Conservation (phyloP, 2,888 invertebrate genomes). For the Spodoptera littoralis region DNA sequence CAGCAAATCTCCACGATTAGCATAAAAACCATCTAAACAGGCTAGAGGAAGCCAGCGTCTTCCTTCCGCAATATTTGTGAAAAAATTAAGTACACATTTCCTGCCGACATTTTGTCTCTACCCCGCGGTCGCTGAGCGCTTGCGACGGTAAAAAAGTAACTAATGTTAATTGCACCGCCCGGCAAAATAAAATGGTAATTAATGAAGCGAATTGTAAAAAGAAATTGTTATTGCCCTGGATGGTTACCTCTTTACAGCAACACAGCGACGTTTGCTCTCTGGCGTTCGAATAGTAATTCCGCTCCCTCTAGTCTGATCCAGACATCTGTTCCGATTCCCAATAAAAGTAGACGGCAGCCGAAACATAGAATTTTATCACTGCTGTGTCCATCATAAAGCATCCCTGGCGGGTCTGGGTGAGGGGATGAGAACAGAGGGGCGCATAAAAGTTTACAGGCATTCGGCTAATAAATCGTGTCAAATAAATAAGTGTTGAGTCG, state of each 20-base stretch:
- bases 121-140: constrained; percentile 68
- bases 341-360: constrained; percentile 79
- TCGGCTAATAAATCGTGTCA: constrained; percentile 88
- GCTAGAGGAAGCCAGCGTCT: constrained; percentile 81
- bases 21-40: constrained; percentile 88
- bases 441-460: constrained; percentile 88
- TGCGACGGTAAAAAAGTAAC: constrained; percentile 76
- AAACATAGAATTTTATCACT: constrained; percentile 85
- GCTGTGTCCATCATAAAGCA: constrained; percentile 85
- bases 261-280: constrained; percentile 50
- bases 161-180: constrained; percentile 82
- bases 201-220: constrained; percentile 78
- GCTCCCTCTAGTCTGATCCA: constrained; percentile 63
- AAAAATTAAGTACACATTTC: constrained; percentile 87
- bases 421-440: constrained; percentile 74
- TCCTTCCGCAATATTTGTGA: constrained; percentile 88
- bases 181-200: constrained; percentile 81
- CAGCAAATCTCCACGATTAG: constrained; percentile 85
- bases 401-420: constrained; percentile 66
- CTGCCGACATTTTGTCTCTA: constrained; percentile 83
- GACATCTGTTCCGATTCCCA: constrained; percentile 82
- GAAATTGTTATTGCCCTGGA: constrained; percentile 72
- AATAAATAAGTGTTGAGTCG: constrained; percentile 89
- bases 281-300: constrained; percentile 48
- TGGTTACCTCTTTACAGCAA: constrained; percentile 57